Conservation (phyloP, 2,888 invertebrate species). For the Parthenolecanium corni region DNA sequence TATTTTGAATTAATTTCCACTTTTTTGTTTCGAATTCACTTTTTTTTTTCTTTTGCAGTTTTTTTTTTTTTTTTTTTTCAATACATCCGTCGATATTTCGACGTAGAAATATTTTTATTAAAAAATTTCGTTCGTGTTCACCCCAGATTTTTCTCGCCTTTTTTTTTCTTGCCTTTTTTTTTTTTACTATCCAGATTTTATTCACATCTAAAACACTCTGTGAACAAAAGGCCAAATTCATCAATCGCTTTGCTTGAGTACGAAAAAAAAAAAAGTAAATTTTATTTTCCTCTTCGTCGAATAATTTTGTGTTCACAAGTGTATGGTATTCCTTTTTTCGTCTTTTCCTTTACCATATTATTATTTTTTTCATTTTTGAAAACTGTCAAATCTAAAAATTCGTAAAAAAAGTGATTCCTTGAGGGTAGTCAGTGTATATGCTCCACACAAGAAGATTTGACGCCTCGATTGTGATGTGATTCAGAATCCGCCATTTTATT, state of each 20-base stretch:
- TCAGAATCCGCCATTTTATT: too few species aligned
- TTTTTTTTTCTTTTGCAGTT: too few species aligned
- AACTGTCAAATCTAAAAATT: neutral
- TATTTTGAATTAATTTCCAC: too few species aligned
- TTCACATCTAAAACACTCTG: neutral
- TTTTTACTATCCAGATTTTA: neutral
- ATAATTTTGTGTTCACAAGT: conserved; percentile 11
- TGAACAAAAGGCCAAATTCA: neutral
- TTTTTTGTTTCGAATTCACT: too few species aligned
- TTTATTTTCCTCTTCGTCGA: neutral
- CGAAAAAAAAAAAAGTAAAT: too few species aligned
- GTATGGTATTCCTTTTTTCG: conserved; percentile 1
- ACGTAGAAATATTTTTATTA: too few species aligned
- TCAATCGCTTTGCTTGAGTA: neutral
- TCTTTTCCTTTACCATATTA: neutral
- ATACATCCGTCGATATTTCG: too few species aligned
- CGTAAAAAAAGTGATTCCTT: neutral
- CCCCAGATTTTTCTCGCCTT: too few species aligned
- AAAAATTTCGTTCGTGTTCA: too few species aligned
- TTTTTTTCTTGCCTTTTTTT: neutral
- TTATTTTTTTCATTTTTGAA: neutral
- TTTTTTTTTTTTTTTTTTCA: too few species aligned
- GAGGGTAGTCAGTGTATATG: neutral
- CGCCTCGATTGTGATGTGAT: too few species aligned
- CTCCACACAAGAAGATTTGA: too few species aligned